Evolutionary conservation across 2,888 invertebrate genomes (phyloP).

Genomic region (Anthrax anthrax): DNA sequence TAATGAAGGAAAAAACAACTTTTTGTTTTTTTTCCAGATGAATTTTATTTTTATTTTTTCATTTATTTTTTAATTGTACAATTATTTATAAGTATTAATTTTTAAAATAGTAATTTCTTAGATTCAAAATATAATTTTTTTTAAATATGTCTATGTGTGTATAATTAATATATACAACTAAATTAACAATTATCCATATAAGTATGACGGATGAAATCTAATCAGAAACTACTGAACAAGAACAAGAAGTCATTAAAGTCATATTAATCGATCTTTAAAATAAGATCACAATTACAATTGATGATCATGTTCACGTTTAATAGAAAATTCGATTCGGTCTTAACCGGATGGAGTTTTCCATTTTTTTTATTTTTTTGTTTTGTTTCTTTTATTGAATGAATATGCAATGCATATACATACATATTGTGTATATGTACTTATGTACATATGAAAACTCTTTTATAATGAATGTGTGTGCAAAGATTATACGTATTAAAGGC

Average conservation of each 20-base stretch:
- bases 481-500: too few relatives aligned
- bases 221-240: not conserved
- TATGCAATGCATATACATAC: not conserved
- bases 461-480: too few relatives aligned
- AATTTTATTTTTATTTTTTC: too few relatives aligned
- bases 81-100: too few relatives aligned
- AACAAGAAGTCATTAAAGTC: not conserved
- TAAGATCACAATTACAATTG: not conserved
- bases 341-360: slow-evolving; percentile 2
- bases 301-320: not conserved
- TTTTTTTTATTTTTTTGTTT: not conserved
- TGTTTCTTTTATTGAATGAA: slow-evolving; percentile 1
- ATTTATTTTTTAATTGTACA: too few relatives aligned
- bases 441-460: too few relatives aligned
- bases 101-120: too few relatives aligned
- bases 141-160: too few relatives aligned
- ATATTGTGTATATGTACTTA: not conserved
- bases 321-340: slow-evolving; percentile 2
- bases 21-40: too few relatives aligned
- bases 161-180: not conserved
- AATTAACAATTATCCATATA: not conserved
- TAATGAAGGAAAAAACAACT: too few relatives aligned
- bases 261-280: not conserved
- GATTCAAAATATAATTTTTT: too few relatives aligned
- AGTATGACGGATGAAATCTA: not conserved